Conservation (phyloP, 2,888 invertebrate species). For the Nysson spinosus region DNA sequence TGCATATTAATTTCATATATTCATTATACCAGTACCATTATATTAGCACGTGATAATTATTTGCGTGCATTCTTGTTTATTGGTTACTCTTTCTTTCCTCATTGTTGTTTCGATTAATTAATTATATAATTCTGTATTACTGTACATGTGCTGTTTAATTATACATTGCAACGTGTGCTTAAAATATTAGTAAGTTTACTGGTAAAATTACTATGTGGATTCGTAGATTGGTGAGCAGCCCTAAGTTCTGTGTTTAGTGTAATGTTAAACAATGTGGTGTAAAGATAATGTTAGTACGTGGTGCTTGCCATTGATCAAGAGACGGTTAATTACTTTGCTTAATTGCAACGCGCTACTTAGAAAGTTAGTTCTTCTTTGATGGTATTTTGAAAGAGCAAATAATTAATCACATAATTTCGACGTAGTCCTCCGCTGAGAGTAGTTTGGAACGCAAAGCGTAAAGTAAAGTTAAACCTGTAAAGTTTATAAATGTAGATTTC, state of each 20-base stretch:
- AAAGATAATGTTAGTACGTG: no score
- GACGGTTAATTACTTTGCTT: constrained; percentile 41
- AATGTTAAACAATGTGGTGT: constrained; percentile 18
- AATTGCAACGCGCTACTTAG: constrained; percentile 32
- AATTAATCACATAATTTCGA: constrained; percentile 16
- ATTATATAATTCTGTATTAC: no score
- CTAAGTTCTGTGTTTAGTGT: constrained; percentile 3
- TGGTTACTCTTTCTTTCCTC: no score
- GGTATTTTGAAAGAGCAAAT: constrained; percentile 22
- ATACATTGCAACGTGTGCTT: no score
- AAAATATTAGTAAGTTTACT: no score
- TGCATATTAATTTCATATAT: no score
- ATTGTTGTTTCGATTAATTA: no score
- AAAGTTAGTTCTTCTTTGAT: constrained; percentile 29
- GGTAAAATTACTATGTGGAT: background rate
- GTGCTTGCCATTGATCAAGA: constrained; percentile 27
- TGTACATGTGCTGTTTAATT: no score
- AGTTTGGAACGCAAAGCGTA: background rate
- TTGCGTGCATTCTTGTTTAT: no score
- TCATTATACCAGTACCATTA: no score
- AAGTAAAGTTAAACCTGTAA: background rate
- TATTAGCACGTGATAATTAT: no score
- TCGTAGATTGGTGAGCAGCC: constrained; percentile 9
- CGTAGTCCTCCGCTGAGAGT: background rate
- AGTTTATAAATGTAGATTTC: constrained; percentile 6